Percentiles rank a stretch among this genome's conserved stretches.
Conservation (phyloP, 2,888 invertebrate genomes). For the Tinea semifulvella region DNA sequence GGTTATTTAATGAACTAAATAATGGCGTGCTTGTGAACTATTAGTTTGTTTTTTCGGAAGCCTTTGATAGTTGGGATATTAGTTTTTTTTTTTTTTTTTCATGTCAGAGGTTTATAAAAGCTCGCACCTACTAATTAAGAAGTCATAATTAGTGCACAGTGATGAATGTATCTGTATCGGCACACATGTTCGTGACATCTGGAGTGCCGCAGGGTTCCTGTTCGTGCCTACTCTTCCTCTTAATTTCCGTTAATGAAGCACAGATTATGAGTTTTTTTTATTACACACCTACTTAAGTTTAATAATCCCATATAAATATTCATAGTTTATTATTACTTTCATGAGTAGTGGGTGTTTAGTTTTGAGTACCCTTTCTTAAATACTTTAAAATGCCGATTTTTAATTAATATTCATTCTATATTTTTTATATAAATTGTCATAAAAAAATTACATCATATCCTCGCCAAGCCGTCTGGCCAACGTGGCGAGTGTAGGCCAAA, state of each 20-base stretch:
- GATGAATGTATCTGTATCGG: slow-evolving; percentile 11
- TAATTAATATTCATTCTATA: no score
- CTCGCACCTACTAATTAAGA: slow-evolving; percentile 13
- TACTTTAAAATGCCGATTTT: no score
- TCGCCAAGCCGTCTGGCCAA: no score
- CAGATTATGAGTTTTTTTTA: slow-evolving; percentile 1
- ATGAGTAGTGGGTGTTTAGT: no score
- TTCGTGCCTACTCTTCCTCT: neutral
- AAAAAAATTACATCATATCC: no score
- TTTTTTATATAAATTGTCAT: no score
- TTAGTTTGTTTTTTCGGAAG: slow-evolving; percentile 5
- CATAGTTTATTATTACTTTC: no score
- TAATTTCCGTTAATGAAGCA: slow-evolving; percentile 10
- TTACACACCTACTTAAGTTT: slow-evolving; percentile 3
- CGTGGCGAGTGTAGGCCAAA: no score
- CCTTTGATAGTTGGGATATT: neutral
- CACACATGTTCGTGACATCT: slow-evolving; percentile 10
- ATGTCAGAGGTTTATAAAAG: slow-evolving; percentile 2
- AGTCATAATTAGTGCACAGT: slow-evolving; percentile 12
- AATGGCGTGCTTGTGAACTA: neutral
- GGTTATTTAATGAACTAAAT: slow-evolving; percentile 7
- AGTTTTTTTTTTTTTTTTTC: slow-evolving; percentile 9
- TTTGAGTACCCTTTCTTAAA: no score
- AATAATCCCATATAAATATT: neutral
- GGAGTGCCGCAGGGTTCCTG: slow-evolving; percentile 9